These are phyloP conservation scores for Salpingus planirostris DNA, from an alignment of 2,888 invertebrate genomes.

Conservation along the genomic window DNA sequence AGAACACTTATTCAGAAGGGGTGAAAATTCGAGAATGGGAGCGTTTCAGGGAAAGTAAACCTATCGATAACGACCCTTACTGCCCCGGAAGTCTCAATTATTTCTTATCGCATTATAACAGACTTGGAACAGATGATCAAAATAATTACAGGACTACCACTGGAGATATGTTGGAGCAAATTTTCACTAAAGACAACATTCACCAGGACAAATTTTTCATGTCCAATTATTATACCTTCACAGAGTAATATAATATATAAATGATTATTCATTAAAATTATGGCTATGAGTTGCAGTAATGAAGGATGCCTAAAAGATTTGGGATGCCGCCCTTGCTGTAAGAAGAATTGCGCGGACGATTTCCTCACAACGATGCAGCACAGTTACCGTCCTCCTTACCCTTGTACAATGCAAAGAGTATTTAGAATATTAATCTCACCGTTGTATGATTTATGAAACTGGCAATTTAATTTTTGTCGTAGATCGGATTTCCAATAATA, in stretches of 20 bases:
- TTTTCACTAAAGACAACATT: slow-evolving; percentile 22
- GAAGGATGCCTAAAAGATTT: slow-evolving; percentile 4
- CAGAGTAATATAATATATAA: slow-evolving; percentile 17
- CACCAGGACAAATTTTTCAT: slow-evolving; percentile 16
- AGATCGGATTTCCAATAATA: background rate
- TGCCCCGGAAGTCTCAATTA: slow-evolving; percentile 43
- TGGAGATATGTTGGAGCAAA: slow-evolving; percentile 43
- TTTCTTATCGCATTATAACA: slow-evolving; percentile 42
- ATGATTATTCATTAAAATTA: background rate
- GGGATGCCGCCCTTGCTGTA: too few relatives aligned
- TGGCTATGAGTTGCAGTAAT: slow-evolving; percentile 6
- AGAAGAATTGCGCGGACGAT: slow-evolving; percentile 33
- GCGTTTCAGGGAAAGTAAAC: slow-evolving; percentile 38
- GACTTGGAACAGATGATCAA: slow-evolving; percentile 41
- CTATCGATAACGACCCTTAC: slow-evolving; percentile 46
- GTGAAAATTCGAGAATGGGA: slow-evolving; percentile 47
- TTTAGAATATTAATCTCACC: slow-evolving; percentile 38
- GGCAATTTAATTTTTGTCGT: background rate
- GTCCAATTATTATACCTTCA: slow-evolving; percentile 24
- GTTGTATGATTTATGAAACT: slow-evolving; percentile 5
- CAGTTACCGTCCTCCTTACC: slow-evolving; percentile 46
- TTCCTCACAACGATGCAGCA: slow-evolving; percentile 46
- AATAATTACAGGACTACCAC: slow-evolving; percentile 43
- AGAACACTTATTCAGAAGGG: slow-evolving; percentile 7
- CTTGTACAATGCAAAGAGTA: slow-evolving; percentile 41